Evolutionary conservation across 2,888 invertebrate species (phyloP).

Genomic region (Euclidia mi): DNA sequence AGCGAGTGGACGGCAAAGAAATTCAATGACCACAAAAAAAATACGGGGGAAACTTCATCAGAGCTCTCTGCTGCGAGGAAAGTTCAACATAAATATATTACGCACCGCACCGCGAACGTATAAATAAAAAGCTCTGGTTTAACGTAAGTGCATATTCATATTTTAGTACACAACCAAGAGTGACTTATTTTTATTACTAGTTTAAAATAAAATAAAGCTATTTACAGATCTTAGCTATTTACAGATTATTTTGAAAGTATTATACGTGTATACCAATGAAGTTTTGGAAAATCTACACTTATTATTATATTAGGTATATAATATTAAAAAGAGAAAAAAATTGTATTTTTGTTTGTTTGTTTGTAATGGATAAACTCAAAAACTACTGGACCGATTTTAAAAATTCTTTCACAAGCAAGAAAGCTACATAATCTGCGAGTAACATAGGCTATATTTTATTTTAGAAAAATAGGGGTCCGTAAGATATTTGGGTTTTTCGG

Average conservation of each 20-base stretch:
- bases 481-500: no score
- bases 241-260: constrained; percentile 13
- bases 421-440: no score
- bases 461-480: no score
- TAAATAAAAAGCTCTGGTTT: constrained; percentile 40
- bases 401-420: no score
- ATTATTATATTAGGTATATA: no score
- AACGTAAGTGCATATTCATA: constrained; percentile 27
- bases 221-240: constrained; percentile 17
- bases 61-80: constrained; percentile 53
- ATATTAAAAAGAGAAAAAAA: no score
- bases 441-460: no score
- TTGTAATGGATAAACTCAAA: no score
- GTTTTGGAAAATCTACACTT: no score
- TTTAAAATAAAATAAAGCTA: constrained; percentile 7
- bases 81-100: constrained; percentile 61
- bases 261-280: no score
- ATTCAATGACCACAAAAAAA: constrained; percentile 83
- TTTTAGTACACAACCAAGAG: constrained; percentile 18
- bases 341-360: no score
- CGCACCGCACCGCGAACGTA: constrained; percentile 41
- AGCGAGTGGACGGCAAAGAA: constrained; percentile 81
- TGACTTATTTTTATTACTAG: constrained; percentile 3
- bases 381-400: no score
- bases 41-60: constrained; percentile 70